phyloP scores from a whole-genome alignment of 2,797 vertebrate genomes.

The Chelidonichthys spinosus region DNA sequence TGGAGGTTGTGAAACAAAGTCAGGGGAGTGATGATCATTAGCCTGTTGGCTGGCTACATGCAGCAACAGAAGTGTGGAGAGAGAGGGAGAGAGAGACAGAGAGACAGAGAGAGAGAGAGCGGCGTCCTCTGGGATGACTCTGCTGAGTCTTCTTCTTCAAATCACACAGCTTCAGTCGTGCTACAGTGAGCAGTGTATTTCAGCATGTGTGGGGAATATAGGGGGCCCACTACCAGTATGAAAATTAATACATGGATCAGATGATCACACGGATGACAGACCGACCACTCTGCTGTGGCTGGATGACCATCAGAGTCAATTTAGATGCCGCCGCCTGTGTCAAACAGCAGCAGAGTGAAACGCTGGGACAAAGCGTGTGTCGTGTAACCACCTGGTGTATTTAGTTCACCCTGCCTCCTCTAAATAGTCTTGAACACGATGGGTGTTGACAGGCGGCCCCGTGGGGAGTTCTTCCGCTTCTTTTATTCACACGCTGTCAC shows the following conservation, averaged over 20 bases:
- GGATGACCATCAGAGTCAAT: slow-evolving; percentile 21
- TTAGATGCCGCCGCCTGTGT: not conserved
- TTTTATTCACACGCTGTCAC: slow-evolving; percentile 41
- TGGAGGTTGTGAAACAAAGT: slow-evolving; percentile 31
- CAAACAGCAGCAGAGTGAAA: slow-evolving; percentile 20
- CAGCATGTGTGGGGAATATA: slow-evolving; percentile 4
- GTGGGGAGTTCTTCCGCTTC: slow-evolving; percentile 29
- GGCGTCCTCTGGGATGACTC: slow-evolving; percentile 36
- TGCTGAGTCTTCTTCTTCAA: slow-evolving; percentile 40
- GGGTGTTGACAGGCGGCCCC: slow-evolving; percentile 41
- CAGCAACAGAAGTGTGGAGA: slow-evolving; percentile 36
- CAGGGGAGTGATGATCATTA: slow-evolving; percentile 54
- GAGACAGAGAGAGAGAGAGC: slow-evolving; percentile 5
- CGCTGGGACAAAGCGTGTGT: not conserved
- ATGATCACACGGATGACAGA: slow-evolving; percentile 31
- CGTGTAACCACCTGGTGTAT: slow-evolving; percentile 20
- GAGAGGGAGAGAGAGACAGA: slow-evolving; percentile 3
- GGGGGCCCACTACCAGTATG: slow-evolving; percentile 10
- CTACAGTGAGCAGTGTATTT: slow-evolving; percentile 37
- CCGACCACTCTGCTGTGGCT: slow-evolving; percentile 20
- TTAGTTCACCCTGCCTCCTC: slow-evolving; percentile 25
- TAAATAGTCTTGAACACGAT: slow-evolving; percentile 40
- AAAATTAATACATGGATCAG: slow-evolving; percentile 19
- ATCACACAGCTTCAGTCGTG: slow-evolving; percentile 48
- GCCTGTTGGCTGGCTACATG: slow-evolving; percentile 56